Base-by-base conservation (phyloP, 2,797 vertebrate species). In the Danio jaintianensis region DNA sequence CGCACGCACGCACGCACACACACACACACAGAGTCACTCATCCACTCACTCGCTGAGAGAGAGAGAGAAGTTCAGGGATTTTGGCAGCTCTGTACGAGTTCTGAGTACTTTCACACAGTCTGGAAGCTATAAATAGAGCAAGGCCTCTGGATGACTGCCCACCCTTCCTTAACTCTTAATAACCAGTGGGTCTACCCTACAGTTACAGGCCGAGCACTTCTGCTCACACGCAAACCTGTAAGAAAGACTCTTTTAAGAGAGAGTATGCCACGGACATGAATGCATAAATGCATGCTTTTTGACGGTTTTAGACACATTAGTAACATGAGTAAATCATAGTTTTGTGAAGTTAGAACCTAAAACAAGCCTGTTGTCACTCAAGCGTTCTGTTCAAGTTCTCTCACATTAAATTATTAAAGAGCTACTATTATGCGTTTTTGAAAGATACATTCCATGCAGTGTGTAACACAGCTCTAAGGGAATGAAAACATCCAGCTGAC, bases 121-220 rank as follows among this genome's bases (percentile, higher is more conserved):
- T 90, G 90, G 86, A 79, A 81, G 84, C 91, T 93, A 93, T 91
- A 94, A 93, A 94, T 94, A 94, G 90, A 85, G 79, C 83, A 88
- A 91, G 89, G 91, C 86, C 89, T 89, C 89, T 92, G 92, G 93
- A 90, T 82, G 68, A 75, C 83, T 88, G 89, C 92, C 91, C 84
- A 68, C 86, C 75, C 83, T 89, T 85, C 79, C 80, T 89, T 90
- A 91, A 91, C 91, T 92, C 91, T 92, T 86, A 82, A 86, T 74
- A 75, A 77, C 48, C 82, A 79, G 68, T 29, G 63, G 29, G 15
- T 47, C 36, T 81, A 68, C 64, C 75, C 42, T 50, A 45, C 11
- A 61, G 67, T 83, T 75, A 81, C 16, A 38, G 75, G 50, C 56
- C 56, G 52, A 75, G 78, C 6, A 77, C 40, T 70, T 79, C 29